Evolutionary conservation across 2,113 vertebrate genomes (phyloP), one percentile per base, ranked within the genome.

Genomic region (Coracopsis vasa): DNA sequence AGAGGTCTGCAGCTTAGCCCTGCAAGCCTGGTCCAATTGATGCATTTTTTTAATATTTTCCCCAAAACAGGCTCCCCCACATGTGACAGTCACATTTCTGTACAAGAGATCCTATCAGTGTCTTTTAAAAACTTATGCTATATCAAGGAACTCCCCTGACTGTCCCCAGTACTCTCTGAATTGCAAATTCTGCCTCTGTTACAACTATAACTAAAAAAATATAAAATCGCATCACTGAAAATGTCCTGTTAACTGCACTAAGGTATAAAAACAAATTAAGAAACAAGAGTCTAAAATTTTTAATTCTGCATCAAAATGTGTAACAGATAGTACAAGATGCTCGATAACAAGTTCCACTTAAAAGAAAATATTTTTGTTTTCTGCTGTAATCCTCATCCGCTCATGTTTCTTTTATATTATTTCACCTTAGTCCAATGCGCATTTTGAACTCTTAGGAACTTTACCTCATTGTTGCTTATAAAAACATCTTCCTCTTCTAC

Each of bases 201-300:
- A 72, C 27, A 25, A 25, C 41, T 45, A 33, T 33, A 83, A 83
- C 28, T 58, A 45, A 73, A 90, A 72, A 71, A 66, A 45, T 27
- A 27, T 7, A 64, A 86, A 50, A 24, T 10, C 11, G 70, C 74
- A 71, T 35, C 28, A 25, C 37, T 66, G 42, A 80, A 79, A 74
- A 73, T 13, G 16, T 66, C 67, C 64, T 33, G 45, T 27, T 78
- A 91, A 78, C 31, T 42, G 39, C 19, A 48, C 9, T 33, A 42
- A 77, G 54, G 86, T 79, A 81, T 58, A 86, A 61, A 86, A 81
- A 39, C 35, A 95, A 86, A 96, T 79, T 44, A 89, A 90, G 73
- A 71, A 87, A 74, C 24, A 73, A 41, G 11, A 28, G 35, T 44
- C 62, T 80, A 72, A 79, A 91, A 77, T 53, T 45, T 80, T 67